Evolutionary conservation across 2,888 invertebrate genomes (phyloP), one percentile per base, ranked within the genome.

Genomic region (Dicyrtomina minuta): DNA sequence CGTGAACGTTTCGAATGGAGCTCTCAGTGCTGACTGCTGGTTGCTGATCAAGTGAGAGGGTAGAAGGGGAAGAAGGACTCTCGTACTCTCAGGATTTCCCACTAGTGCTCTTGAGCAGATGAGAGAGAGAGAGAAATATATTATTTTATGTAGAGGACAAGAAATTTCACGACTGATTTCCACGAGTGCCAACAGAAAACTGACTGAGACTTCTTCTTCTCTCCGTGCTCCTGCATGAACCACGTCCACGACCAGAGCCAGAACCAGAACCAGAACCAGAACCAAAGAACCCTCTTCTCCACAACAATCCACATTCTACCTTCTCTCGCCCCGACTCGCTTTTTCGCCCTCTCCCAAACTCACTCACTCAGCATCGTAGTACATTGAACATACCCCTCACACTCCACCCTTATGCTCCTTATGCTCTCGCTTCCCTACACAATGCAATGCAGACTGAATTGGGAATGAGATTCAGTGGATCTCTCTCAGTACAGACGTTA

Each of bases 91-190:
- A n/a, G n/a, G n/a, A n/a, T n/a, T n/a, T n/a, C n/a, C n/a, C n/a
- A n/a, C 8, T 33, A 8, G 33, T 33, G 33, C 8, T 33, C 17
- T 46, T 12, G 58, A 39, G 20, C 13, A 43, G 41, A 60, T 17
- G 20, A 20, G 43, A 20, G 59, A 43, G 61, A 61, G 41, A 59
- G 59, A 59, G 61, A 17, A 10, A 53, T 13, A 26, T 12, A 27
- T n/a, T n/a, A n/a, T n/a, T n/a, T n/a, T n/a, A n/a, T n/a, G n/a
- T n/a, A n/a, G n/a, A n/a, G 10, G 22, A 10, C 44, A 66, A 65
- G 46, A 53, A 68, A 71, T 71, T 71, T 68, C 67, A 66, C 71
- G 67, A 67, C 71, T 71, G 66, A 68, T 64, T 71, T 64, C 64
- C 43, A 70, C 60, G 27, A 70, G 66, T 44, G 49, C 60, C 53